A percentile compares a stretch with the other conserved stretches of the same genome.
Evolutionary conservation across 2,888 invertebrate species (phyloP).

Genomic region (Pyrrhosoma nymphula): DNA sequence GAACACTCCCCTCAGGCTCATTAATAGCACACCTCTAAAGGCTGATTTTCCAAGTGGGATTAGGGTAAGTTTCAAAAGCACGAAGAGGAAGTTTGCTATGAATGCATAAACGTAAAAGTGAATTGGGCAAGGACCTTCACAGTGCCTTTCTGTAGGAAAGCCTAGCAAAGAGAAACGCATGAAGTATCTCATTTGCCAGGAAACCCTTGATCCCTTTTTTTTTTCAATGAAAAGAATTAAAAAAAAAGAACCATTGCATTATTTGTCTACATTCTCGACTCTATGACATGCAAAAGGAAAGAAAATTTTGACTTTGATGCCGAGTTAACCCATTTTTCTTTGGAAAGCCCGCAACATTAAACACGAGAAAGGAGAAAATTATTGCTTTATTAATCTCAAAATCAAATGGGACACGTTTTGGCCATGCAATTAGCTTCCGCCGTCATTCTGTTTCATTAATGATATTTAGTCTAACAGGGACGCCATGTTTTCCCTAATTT

Average conservation of each 20-base stretch:
- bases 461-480: not conserved
- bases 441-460: slow-evolving; percentile 2
- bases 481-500: slow-evolving; percentile 16
- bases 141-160: too few species aligned
- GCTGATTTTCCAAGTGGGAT: too few species aligned
- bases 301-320: not conserved
- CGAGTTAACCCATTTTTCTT: not conserved
- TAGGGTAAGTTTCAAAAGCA: too few species aligned
- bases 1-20: too few species aligned
- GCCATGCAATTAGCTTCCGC: not conserved
- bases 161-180: not conserved
- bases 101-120: too few species aligned
- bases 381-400: not conserved
- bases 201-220: not conserved
- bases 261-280: not conserved
- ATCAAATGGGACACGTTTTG: not conserved
- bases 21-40: too few species aligned
- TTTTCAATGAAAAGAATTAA: not conserved
- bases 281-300: not conserved
- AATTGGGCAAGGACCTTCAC: too few species aligned
- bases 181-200: not conserved
- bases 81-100: too few species aligned
- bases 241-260: not conserved
- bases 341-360: not conserved
- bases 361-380: not conserved